Conservation (phyloP, 2,888 invertebrate species). For the Epinotia nisella region DNA sequence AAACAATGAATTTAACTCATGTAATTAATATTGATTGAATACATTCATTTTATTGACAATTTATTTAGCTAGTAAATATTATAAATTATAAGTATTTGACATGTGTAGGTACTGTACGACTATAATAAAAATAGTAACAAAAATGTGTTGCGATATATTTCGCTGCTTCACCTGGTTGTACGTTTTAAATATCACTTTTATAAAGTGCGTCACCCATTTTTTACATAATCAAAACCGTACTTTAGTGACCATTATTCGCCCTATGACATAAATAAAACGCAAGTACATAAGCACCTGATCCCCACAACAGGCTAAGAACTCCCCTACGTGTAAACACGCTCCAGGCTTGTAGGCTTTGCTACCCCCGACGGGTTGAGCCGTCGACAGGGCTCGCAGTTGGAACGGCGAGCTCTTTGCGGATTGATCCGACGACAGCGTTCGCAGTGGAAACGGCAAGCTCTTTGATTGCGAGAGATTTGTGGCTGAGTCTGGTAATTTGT, state of each 20-base stretch:
- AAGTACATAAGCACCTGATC: conserved; percentile 3
- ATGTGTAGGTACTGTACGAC: too few species aligned
- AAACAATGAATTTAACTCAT: too few species aligned
- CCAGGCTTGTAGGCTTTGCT: conserved; percentile 10
- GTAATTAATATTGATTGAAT: too few species aligned
- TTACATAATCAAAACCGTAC: too few species aligned
- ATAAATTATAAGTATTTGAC: too few species aligned
- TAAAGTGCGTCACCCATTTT: too few species aligned
- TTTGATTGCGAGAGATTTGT: conserved; percentile 12
- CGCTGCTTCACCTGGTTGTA: too few species aligned
- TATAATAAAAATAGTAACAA: too few species aligned
- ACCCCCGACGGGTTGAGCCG: not conserved
- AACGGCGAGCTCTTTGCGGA: conserved; percentile 6
- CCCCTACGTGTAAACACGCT: conserved; percentile 11
- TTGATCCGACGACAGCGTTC: not conserved
- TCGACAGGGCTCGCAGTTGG: not conserved
- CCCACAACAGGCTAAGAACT: conserved; percentile 7
- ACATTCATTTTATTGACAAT: too few species aligned
- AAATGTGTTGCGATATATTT: too few species aligned
- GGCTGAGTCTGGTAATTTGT: not conserved
- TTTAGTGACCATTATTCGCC: not conserved
- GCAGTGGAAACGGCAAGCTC: not conserved
- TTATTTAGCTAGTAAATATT: too few species aligned
- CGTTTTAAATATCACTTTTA: too few species aligned
- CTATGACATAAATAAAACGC: not conserved